phyloP scores from a whole-genome alignment of 2,113 vertebrate species.

The Platysteira castanea region DNA sequence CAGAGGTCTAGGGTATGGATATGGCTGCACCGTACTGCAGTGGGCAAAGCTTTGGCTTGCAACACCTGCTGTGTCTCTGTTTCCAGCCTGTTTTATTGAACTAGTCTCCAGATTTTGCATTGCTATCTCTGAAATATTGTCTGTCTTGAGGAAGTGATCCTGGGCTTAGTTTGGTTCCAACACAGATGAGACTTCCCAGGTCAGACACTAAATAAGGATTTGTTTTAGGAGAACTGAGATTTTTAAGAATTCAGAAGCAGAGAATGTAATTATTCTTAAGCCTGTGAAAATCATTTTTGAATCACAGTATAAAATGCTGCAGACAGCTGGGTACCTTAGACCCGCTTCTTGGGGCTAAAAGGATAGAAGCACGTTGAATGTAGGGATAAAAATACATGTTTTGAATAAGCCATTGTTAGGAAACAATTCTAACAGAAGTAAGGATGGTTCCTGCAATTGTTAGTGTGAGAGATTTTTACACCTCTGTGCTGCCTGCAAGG shows the following conservation, averaged over 20 bases:
- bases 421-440: neutral
- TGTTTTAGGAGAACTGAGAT: neutral
- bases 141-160: neutral
- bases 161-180: neutral
- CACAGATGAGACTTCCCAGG: neutral
- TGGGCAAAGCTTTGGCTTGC: neutral
- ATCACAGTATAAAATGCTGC: neutral
- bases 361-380: neutral
- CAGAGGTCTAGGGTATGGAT: neutral
- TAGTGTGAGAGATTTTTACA: neutral
- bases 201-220: neutral
- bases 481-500: neutral
- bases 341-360: neutral
- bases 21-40: fast-evolving
- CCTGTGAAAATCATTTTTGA: neutral
- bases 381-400: neutral
- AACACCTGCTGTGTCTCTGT: neutral
- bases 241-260: neutral
- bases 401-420: constrained; percentile 2
- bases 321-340: neutral
- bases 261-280: neutral
- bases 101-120: neutral
- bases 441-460: neutral
- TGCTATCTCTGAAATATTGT: neutral
- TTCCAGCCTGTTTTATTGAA: neutral